Percentiles rank a stretch among this genome's conserved stretches.
Evolutionary conservation across 2,888 invertebrate species (phyloP).

Genomic region (Altica lythri): DNA sequence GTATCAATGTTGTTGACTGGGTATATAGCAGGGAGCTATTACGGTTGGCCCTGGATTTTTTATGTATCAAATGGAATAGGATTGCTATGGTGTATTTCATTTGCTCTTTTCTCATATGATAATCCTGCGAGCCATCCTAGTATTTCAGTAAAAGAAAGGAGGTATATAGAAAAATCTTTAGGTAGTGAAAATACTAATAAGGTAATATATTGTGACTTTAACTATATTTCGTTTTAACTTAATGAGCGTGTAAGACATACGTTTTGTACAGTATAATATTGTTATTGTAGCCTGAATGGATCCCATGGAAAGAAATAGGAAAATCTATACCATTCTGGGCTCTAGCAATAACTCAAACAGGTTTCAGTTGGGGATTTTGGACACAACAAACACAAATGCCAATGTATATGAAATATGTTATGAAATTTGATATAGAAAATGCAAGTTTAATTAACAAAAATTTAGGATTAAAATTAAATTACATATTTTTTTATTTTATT

Average conservation of each 20-base stretch:
- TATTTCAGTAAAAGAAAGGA: constrained; percentile 67
- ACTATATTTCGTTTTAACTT: no score
- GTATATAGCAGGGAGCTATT: constrained; percentile 66
- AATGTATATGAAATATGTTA: constrained; percentile 74
- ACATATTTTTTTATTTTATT: not conserved
- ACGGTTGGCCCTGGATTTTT: constrained; percentile 82
- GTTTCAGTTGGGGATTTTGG: constrained; percentile 84
- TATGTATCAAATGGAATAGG: constrained; percentile 72
- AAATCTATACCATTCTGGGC: constrained; percentile 78
- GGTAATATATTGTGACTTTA: not conserved
- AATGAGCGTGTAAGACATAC: no score
- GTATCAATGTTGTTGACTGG: constrained; percentile 75
- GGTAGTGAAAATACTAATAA: constrained; percentile 56
- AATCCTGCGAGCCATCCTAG: constrained; percentile 65
- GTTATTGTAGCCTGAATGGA: constrained; percentile 48
- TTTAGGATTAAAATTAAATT: not conserved
- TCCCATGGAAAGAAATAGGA: constrained; percentile 75
- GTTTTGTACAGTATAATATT: no score
- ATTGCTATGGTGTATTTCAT: constrained; percentile 65
- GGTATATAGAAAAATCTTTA: constrained; percentile 64
- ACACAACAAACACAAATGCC: constrained; percentile 82
- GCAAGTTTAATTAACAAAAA: constrained; percentile 53
- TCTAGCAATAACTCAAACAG: constrained; percentile 71
- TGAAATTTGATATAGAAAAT: constrained; percentile 71
- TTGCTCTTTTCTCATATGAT: constrained; percentile 68